Evolutionary conservation across 2,888 invertebrate species (phyloP).

Genomic region (Eristalis pertinax): DNA sequence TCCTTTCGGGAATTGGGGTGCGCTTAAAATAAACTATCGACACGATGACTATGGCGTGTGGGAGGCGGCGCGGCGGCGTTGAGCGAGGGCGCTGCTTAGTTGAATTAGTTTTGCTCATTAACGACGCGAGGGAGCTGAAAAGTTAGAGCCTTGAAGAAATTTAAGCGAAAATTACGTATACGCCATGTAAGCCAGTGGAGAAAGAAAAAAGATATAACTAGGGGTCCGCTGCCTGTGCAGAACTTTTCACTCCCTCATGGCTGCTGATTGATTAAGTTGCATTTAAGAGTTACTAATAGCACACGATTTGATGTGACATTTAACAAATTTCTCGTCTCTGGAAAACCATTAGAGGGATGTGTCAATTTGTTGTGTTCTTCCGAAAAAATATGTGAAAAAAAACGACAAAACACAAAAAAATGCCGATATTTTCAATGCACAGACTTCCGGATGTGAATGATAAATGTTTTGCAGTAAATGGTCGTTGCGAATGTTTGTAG

Average conservation of each 20-base stretch:
- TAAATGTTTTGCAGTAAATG: not conserved
- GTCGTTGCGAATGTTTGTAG: not conserved
- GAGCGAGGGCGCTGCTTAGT: constrained; percentile 51
- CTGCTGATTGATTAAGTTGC: constrained; percentile 70
- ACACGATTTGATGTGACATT: constrained; percentile 46
- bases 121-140: constrained; percentile 72
- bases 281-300: constrained; percentile 44
- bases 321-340: not conserved
- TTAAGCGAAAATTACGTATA: constrained; percentile 52
- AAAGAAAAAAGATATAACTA: not conserved
- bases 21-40: constrained; percentile 70
- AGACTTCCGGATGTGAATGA: not conserved
- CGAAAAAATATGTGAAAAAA: too few species aligned
- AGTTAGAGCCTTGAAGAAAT: constrained; percentile 54
- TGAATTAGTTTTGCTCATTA: constrained; percentile 80
- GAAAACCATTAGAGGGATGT: not conserved
- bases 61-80: too few species aligned
- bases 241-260: constrained; percentile 58
- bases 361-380: not conserved
- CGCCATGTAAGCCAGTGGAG: constrained; percentile 4
- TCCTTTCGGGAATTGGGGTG: constrained; percentile 48
- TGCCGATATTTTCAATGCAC: not conserved
- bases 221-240: constrained; percentile 1
- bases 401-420: not conserved
- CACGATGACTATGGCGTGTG: constrained; percentile 26